Percentiles rank a stretch among this genome's conserved stretches.
These are phyloP conservation scores for Disparrhopalites patrizii DNA, from an alignment of 2,888 invertebrate genomes.

Conservation along the genomic window DNA sequence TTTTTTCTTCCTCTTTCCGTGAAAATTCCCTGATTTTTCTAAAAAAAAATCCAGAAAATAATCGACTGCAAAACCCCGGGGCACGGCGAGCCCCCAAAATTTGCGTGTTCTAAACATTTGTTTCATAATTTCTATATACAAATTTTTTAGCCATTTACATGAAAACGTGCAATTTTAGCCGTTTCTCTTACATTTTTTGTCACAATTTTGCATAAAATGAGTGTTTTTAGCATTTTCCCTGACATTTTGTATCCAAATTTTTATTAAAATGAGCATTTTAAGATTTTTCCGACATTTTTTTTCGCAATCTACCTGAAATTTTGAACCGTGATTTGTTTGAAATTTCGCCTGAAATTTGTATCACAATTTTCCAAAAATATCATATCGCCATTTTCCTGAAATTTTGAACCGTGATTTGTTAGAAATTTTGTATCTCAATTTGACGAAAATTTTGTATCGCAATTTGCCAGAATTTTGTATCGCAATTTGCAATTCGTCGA, in stretches of 20 bases:
- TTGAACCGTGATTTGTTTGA: neutral
- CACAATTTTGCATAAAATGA: conserved; percentile 3
- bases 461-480: neutral
- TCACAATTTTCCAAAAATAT: neutral
- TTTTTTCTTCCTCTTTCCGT: no score
- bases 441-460: neutral
- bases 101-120: no score
- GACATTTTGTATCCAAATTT: neutral
- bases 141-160: neutral
- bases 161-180: no score
- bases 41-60: no score
- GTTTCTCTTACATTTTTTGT: conserved; percentile 3
- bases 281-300: neutral
- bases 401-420: neutral
- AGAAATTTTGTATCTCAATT: neutral
- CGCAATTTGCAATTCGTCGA: neutral
- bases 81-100: no score
- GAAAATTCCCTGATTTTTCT: no score
- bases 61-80: no score
- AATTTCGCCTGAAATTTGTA: neutral
- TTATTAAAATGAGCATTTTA: neutral
- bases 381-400: neutral
- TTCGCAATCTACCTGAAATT: no score
- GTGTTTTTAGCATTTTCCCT: no score
- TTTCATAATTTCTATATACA: neutral